Evolutionary conservation across 2,113 vertebrate species (phyloP).

Genomic region (Brachionichthys hirsutus): DNA sequence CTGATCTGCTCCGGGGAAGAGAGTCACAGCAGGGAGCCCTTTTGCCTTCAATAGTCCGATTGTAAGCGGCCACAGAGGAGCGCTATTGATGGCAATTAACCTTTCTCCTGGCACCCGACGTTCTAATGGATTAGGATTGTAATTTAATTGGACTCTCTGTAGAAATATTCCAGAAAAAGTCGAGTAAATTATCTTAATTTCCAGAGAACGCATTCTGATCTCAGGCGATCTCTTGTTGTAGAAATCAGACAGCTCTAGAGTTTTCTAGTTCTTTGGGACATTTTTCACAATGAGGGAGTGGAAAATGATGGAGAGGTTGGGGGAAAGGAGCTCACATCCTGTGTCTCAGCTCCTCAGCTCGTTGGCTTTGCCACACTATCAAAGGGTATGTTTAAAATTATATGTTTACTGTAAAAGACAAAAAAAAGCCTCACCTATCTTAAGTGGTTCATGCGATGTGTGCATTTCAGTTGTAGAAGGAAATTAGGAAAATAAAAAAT

Average conservation of each 20-base stretch:
- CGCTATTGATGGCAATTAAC: conserved; percentile 7
- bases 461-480: no score
- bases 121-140: conserved; percentile 27
- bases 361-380: conserved; percentile 77
- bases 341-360: conserved; percentile 78
- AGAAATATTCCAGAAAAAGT: conserved; percentile 13
- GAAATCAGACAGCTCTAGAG: conserved; percentile 8
- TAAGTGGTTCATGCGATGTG: no score
- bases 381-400: conserved; percentile 72
- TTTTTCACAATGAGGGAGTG: conserved; percentile 69
- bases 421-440: conserved; percentile 2
- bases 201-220: not conserved
- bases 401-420: not conserved
- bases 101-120: conserved; percentile 20
- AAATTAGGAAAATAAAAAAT: no score
- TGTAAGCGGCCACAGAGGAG: conserved; percentile 31
- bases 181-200: not conserved
- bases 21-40: conserved; percentile 25
- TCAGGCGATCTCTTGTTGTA: conserved; percentile 1
- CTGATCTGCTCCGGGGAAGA: not conserved
- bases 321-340: conserved; percentile 65
- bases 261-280: conserved; percentile 14
- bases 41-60: conserved; percentile 36
- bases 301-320: conserved; percentile 66
- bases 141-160: conserved; percentile 14